Conservation (phyloP, 2,888 invertebrate species). For the Philereme transversata region DNA sequence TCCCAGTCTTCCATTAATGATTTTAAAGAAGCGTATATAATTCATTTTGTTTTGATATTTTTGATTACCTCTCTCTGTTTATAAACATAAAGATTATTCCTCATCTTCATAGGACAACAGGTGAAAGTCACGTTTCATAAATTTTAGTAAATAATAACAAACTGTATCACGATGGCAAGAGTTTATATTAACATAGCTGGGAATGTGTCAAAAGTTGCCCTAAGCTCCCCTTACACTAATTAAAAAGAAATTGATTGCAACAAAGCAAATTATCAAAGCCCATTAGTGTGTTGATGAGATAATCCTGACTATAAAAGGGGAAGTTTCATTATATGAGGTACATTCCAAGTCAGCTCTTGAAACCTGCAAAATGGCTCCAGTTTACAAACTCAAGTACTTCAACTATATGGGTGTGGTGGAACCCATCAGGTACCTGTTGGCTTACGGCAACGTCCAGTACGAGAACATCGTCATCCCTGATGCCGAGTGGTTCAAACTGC, state of each 20-base stretch:
- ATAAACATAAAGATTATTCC: conserved; percentile 1
- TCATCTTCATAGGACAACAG: conserved; percentile 6
- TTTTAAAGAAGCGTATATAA: too few species aligned
- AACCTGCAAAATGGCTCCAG: conserved; percentile 42
- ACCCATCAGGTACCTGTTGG: conserved; percentile 51
- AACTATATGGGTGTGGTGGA: conserved; percentile 52
- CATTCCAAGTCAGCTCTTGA: conserved; percentile 28
- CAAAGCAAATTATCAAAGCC: conserved; percentile 9
- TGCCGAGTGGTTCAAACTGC: conserved; percentile 39
- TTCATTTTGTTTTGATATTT: too few species aligned
- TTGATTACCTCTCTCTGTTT: conserved; percentile 4
- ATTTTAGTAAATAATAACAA: neutral
- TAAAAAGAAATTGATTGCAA: conserved; percentile 13
- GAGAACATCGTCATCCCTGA: conserved; percentile 45
- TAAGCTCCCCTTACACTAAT: conserved; percentile 3
- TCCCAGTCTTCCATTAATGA: too few species aligned
- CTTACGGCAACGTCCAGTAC: conserved; percentile 51
- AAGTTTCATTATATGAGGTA: conserved; percentile 9
- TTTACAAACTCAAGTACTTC: conserved; percentile 52
- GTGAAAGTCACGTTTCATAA: conserved; percentile 3
- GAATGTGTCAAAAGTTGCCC: neutral
- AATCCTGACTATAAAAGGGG: conserved; percentile 23
- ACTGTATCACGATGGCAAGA: conserved; percentile 6
- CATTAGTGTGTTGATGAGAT: conserved; percentile 7
- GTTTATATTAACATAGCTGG: neutral